Conservation (phyloP, 2,888 invertebrate genomes). For the Chydorus sphaericus region DNA sequence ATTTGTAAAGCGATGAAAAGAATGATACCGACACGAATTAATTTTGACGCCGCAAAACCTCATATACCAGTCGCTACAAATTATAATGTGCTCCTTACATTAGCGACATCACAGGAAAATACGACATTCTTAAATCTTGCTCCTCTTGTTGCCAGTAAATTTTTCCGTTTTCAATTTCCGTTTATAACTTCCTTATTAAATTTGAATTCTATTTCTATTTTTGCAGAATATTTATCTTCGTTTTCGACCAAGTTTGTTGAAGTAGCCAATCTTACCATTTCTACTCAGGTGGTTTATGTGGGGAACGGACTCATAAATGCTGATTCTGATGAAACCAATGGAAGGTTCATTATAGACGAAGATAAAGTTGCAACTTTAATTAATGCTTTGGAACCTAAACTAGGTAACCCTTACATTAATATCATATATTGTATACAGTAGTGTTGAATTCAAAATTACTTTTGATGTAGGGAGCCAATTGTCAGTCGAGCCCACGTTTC, state of each 20-base stretch:
- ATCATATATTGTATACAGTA: neutral
- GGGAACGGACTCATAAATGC: neutral
- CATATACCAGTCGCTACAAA: neutral
- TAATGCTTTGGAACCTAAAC: conserved; percentile 70
- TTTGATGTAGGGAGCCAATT: conserved; percentile 51
- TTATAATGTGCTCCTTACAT: neutral
- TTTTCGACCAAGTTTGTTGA: neutral
- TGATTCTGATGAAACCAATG: conserved; percentile 37
- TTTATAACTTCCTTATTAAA: no score
- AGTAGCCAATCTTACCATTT: neutral
- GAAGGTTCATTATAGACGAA: conserved; percentile 48
- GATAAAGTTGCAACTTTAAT: conserved; percentile 64
- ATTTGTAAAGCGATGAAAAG: neutral
- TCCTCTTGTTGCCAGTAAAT: neutral
- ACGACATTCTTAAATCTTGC: neutral
- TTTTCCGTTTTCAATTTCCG: no score
- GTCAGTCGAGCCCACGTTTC: conserved; percentile 62
- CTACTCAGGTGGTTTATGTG: neutral
- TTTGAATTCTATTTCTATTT: no score
- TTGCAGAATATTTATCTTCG: neutral
- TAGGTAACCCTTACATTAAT: conserved; percentile 30
- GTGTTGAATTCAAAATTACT: neutral
- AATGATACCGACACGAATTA: no score
- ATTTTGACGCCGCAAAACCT: no score
- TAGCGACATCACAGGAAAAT: neutral